A percentile compares a stretch with the other conserved stretches of the same genome.
Conservation (phyloP, 2,888 invertebrate genomes). For the Cinara cedri region DNA sequence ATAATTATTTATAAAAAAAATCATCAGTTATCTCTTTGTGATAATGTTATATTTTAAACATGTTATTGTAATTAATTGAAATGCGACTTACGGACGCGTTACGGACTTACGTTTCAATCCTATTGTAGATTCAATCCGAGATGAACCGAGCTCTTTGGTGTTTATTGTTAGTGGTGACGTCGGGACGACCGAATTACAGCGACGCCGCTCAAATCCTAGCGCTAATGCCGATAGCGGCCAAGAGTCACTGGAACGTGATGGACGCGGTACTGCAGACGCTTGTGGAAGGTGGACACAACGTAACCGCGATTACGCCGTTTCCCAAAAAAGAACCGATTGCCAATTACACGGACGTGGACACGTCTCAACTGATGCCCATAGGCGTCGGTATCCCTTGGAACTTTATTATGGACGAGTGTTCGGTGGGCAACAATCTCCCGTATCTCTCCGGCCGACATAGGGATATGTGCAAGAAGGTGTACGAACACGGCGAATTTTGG, state of each 20-base stretch:
- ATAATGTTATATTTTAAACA: no score
- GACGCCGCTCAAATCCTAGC: conserved; percentile 58
- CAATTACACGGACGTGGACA: conserved; percentile 55
- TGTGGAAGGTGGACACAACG: conserved; percentile 61
- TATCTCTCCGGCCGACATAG: conserved; percentile 36
- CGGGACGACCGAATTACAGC: not conserved
- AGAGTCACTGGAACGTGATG: conserved; percentile 61
- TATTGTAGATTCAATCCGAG: no score
- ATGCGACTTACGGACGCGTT: no score
- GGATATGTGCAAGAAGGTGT: conserved; percentile 22
- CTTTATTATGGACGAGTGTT: conserved; percentile 33
- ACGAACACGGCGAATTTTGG: conserved; percentile 26
- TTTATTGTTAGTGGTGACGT: not conserved
- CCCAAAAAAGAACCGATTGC: conserved; percentile 5
- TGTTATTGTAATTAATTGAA: no score
- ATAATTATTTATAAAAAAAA: no score
- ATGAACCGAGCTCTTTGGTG: no score
- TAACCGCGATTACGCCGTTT: conserved; percentile 60
- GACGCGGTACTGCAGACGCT: conserved; percentile 60
- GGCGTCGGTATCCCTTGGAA: conserved; percentile 21
- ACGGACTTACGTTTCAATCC: no score
- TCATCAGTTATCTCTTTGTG: no score
- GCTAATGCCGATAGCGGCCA: conserved; percentile 58
- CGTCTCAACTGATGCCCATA: conserved; percentile 1
- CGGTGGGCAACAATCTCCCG: conserved; percentile 40